Evolutionary conservation across 2,797 vertebrate species (phyloP).

Genomic region (Malurus splendens): DNA sequence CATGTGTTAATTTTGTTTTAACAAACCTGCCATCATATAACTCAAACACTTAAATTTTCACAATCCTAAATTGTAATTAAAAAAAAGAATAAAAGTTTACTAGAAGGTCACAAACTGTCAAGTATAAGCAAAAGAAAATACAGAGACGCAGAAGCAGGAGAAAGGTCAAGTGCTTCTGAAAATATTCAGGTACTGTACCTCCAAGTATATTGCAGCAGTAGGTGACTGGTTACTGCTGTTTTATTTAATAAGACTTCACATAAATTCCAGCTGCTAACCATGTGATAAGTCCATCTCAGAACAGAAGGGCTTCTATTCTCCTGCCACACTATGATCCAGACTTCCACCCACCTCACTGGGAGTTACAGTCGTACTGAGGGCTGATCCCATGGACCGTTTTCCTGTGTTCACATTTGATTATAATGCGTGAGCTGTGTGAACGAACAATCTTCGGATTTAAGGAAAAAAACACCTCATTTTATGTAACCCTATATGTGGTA

Average conservation of each 20-base stretch:
- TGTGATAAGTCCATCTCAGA: slow-evolving; percentile 65
- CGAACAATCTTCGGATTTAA: background rate
- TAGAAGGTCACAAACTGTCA: slow-evolving; percentile 69
- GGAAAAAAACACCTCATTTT: background rate
- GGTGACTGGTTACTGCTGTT: slow-evolving; percentile 71
- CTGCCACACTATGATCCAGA: background rate
- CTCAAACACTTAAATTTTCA: slow-evolving; percentile 63
- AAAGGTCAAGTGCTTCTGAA: slow-evolving; percentile 58
- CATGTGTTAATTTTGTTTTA: slow-evolving; percentile 52
- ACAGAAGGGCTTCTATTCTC: slow-evolving; percentile 59
- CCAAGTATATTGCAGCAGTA: slow-evolving; percentile 60
- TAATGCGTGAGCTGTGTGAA: background rate
- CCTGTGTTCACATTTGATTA: background rate
- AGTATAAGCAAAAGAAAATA: slow-evolving; percentile 64
- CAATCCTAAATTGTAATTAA: slow-evolving; percentile 67
- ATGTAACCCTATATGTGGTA: background rate
- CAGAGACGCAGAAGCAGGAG: slow-evolving; percentile 54
- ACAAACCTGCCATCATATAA: slow-evolving; percentile 54
- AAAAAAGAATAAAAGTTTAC: slow-evolving; percentile 70
- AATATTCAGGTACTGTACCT: slow-evolving; percentile 65
- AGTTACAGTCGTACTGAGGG: background rate
- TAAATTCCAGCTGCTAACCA: slow-evolving; percentile 73
- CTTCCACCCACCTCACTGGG: slow-evolving; percentile 27
- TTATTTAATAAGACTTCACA: slow-evolving; percentile 71
- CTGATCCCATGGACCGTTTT: background rate